Evolutionary conservation across 2,113 vertebrate genomes (phyloP), one percentile per base, ranked within the genome.

Genomic region (Morone saxatilis): DNA sequence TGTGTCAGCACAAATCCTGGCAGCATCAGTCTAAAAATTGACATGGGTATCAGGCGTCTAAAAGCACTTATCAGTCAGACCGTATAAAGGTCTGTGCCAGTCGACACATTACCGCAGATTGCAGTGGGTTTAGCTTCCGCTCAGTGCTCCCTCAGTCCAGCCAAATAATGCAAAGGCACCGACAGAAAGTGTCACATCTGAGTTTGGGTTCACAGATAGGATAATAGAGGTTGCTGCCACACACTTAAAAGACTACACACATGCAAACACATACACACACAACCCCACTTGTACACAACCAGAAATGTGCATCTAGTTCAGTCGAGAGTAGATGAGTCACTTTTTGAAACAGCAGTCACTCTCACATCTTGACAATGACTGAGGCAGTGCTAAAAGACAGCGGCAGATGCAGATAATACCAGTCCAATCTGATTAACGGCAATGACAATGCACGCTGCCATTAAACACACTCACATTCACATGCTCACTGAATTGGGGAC

Each of bases 61-160:
- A 91, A 81, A 81, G 73, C 81, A 81, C 70, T 86, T 51, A 74
- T 71, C 76, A 69, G 56, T 81, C 40, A 54, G 56, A 61, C 51
- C 20, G 63, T 31, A 7, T 31, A 50, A 51, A 75, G 25, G 60
- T 66, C 47, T 2, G 7, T 78, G 79, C 83, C 73, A 80, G 81
- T 68, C 47, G 22, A 83, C 76, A 90, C 70, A 89, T 86, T 83
- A 84, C 45, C 0, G 6, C 66, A 61, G 79, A 88, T 67, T 85
- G 60, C 56, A 74, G 77, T 5, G 70, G 47, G 43, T 45, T 82
- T 81, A 71, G 80, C 66, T 65, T 76, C 43, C 40, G 8, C 68
- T 80, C 73, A 60, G 67, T 6, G 43, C 59, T 43, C 19, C 20
- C 66, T 75, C 16, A 38, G 72, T 76, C 17, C 22, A 45, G 50